phyloP scores from a whole-genome alignment of 37 sponge, comb jelly and placozoan genomes.

The Amphimedon queenslandica region DNA sequence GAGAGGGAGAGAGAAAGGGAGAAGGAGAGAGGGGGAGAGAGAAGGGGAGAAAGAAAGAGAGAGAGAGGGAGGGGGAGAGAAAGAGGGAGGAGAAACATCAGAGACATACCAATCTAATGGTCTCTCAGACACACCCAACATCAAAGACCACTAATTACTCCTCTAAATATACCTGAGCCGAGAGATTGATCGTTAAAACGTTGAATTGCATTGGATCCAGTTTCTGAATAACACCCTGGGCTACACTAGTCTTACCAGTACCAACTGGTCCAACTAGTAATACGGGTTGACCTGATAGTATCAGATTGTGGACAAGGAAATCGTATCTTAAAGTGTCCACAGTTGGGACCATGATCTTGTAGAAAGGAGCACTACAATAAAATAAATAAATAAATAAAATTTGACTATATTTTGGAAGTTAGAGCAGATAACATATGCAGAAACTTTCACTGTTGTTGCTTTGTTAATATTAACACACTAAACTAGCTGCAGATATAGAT shows the following conservation, averaged over 20 bases:
- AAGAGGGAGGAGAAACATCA: not conserved
- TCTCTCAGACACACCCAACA: no score
- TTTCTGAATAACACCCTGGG: constrained; percentile 84
- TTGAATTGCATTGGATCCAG: constrained; percentile 74
- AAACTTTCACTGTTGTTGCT: no score
- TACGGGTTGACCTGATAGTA: constrained; percentile 69
- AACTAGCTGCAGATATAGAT: no score
- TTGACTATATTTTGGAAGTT: no score
- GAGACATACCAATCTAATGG: not conserved
- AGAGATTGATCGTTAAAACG: constrained; percentile 91
- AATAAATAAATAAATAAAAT: no score
- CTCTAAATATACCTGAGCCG: constrained; percentile 72
- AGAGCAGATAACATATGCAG: no score
- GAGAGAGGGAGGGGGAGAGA: not conserved
- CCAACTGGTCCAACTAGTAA: constrained; percentile 96
- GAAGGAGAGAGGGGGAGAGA: not conserved
- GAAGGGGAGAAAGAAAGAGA: not conserved
- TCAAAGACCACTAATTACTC: no score
- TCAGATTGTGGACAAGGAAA: constrained; percentile 87
- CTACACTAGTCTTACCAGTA: constrained; percentile 96
- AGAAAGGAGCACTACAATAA: constrained; percentile 89
- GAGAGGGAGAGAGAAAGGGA: not conserved
- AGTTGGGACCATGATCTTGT: constrained; percentile 98
- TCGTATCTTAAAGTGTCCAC: constrained; percentile 97
- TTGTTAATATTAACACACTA: no score